Base-by-base conservation (phyloP, 2,888 invertebrate species). In the Frankliniella intonsa region DNA sequence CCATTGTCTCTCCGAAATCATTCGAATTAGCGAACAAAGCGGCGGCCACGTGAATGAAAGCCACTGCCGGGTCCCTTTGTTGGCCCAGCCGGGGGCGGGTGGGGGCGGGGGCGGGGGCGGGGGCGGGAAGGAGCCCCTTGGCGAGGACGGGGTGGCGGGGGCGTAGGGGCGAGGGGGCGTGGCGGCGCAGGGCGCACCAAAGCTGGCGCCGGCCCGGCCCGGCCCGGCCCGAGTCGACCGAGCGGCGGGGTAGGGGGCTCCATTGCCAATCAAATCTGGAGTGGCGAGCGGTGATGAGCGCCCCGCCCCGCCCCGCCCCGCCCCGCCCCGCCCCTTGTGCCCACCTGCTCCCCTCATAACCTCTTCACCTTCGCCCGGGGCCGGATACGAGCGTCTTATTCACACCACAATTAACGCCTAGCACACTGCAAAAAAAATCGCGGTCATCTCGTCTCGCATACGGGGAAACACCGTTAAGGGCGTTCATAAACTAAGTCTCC, bases 21-120 rank as follows among this genome's bases (percentile, higher is more conserved):
- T 76, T 76, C 69, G 69, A 76, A 76, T 76, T 76, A 76, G 69
- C 22, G 69, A 76, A 76, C 69, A 76, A 76, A 76, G 69, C 55
- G 55, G 12, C 17, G 17, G 55, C 69, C 69, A 25, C 69, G 69
- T 76, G 69, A 22, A 76, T 76, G 69, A 76, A 76, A 76, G 69
- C 69, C 69, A 76, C 69, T 76, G 69, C 69, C 25, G 38, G 69
- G 69, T 76, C 69, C 69, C 25, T 76, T 76, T 76, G 69, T 76
- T 76, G 69, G 10, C 10, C 69, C 69, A 8, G 55, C 22, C 12
- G 69, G 9, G 22, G 22, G 10, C 69, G 8, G 38, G 38, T 5
- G 38, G 38, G 38, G 38, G 38, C 38, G 38, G 38, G 3, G 5
- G 3, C 3, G 38, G 2, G 2, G 38, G 3, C 38, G 5, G 38